Evolutionary conservation across 2,113 vertebrate species (phyloP).

Genomic region (Elgaria multicarinata): DNA sequence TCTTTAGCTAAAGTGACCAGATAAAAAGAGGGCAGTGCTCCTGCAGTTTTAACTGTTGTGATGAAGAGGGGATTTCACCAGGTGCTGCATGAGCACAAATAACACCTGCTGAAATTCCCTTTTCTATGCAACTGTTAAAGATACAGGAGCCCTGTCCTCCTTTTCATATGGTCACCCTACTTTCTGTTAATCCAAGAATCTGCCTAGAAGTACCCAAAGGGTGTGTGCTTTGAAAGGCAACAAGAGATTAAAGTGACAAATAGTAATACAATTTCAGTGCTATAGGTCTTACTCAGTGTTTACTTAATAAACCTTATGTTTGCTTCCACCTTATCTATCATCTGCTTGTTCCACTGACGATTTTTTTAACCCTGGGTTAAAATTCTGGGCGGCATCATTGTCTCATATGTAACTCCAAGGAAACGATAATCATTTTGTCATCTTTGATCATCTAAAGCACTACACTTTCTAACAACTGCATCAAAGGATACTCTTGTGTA

Average conservation of each 20-base stretch:
- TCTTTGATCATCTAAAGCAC: background rate
- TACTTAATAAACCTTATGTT: slow-evolving; percentile 14
- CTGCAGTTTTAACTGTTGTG: too few relatives aligned
- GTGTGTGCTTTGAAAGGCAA: slow-evolving; percentile 4
- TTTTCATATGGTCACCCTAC: too few relatives aligned
- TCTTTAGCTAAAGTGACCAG: too few relatives aligned
- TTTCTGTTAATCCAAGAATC: background rate
- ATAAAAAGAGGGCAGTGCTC: too few relatives aligned
- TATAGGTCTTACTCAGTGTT: background rate
- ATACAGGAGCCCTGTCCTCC: too few relatives aligned
- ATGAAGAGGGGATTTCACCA: too few relatives aligned
- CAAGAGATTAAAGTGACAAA: background rate
- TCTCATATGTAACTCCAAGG: background rate
- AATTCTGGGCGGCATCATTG: background rate
- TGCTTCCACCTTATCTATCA: background rate
- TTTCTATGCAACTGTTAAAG: too few relatives aligned
- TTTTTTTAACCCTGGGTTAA: background rate
- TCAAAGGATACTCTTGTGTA: background rate
- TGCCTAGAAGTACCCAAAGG: background rate
- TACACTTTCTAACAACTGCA: background rate
- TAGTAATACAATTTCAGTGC: background rate
- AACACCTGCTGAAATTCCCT: too few relatives aligned
- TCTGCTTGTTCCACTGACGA: background rate
- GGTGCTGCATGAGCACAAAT: too few relatives aligned
- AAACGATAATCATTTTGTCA: background rate